Evolutionary conservation across 1,140 invertebrate genomes (phyloP).

Genomic region (Halotydeus destructor): DNA sequence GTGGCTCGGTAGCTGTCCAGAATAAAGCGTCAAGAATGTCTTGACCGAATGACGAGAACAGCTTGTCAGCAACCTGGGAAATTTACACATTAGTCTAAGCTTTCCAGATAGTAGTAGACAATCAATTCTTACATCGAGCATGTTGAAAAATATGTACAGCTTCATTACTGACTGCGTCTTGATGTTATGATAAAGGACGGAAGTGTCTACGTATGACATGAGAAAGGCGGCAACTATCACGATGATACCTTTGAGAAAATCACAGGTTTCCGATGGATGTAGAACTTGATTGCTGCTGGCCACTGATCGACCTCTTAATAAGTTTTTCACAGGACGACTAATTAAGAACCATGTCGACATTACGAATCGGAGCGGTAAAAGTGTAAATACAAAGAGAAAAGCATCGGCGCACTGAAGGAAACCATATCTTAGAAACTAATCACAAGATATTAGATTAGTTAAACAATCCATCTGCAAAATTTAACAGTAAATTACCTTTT

Average conservation of each 20-base stretch:
- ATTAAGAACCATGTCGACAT: constrained; percentile 60
- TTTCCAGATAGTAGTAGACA: background rate
- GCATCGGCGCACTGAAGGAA: constrained; percentile 94
- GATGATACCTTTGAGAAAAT: constrained; percentile 77
- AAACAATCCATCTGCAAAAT: constrained; percentile 1
- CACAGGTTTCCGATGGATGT: constrained; percentile 82
- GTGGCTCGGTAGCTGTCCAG: constrained; percentile 89
- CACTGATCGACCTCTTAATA: background rate
- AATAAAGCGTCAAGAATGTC: constrained; percentile 91
- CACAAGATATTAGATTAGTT: constrained; percentile 6
- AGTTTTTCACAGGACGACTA: constrained; percentile 37
- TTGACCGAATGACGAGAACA: constrained; percentile 93
- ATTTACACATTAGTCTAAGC: constrained; percentile 9
- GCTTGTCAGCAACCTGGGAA: constrained; percentile 53
- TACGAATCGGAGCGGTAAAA: constrained; percentile 75
- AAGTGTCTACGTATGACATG: constrained; percentile 81
- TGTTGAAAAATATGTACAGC: constrained; percentile 98
- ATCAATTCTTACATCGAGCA: constrained; percentile 60
- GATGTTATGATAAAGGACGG: constrained; percentile 95
- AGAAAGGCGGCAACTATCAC: constrained; percentile 59
- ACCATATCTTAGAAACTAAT: constrained; percentile 74
- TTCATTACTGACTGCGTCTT: constrained; percentile 98
- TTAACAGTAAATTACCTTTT: constrained; percentile 24
- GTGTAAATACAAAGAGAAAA: constrained; percentile 92
- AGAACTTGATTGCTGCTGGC: constrained; percentile 27